Conservation (phyloP, 2,888 invertebrate species). For the Campoplex capitator region DNA sequence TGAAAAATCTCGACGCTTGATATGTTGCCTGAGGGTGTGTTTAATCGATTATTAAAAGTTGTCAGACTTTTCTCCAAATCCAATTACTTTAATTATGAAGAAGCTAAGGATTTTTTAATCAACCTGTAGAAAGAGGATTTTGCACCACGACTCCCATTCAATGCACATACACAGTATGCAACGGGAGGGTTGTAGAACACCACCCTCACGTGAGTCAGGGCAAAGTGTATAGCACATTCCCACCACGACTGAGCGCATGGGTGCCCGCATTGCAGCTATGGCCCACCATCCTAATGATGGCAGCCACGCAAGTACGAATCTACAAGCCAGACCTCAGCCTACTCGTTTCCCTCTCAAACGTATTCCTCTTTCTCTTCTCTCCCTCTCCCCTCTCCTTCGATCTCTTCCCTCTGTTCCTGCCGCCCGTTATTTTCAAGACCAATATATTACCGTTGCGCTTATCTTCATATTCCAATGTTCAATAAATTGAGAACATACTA, state of each 20-base stretch:
- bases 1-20: not conserved
- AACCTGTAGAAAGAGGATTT: constrained; percentile 53
- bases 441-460: not conserved
- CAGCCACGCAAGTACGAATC: constrained; percentile 82
- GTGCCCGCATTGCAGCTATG: constrained; percentile 83
- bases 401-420: constrained; percentile 28
- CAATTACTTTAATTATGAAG: not conserved
- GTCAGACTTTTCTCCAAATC: not conserved
- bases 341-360: constrained; percentile 52
- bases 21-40: not conserved
- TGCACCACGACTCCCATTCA: constrained; percentile 39
- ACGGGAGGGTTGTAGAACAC: constrained; percentile 28
- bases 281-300: constrained; percentile 83
- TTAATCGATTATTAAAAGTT: not conserved
- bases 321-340: constrained; percentile 67
- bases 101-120: constrained; percentile 35
- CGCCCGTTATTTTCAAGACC: constrained; percentile 6
- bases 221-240: constrained; percentile 59
- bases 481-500: not conserved
- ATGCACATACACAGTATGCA: constrained; percentile 54
- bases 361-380: constrained; percentile 36
- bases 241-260: constrained; percentile 77
- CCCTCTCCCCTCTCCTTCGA: not conserved
- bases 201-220: constrained; percentile 57
- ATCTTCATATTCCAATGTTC: not conserved